Percentiles rank a stretch among this genome's conserved stretches.
Evolutionary conservation across 2,113 vertebrate genomes (phyloP).

Genomic region (Anoplopoma fimbria): DNA sequence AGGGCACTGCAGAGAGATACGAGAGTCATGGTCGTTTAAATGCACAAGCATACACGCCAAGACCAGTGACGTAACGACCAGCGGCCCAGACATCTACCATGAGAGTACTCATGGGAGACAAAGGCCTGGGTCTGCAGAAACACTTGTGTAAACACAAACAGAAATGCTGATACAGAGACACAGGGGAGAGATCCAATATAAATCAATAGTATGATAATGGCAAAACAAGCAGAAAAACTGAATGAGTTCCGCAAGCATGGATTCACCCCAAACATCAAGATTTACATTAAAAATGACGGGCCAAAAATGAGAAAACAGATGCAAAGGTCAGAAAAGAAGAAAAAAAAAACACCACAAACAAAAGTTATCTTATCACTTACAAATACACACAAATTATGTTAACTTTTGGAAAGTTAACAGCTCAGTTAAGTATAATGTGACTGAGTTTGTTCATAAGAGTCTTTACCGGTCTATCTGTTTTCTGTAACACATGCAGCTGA

Average conservation of each 20-base stretch:
- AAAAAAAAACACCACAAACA: background rate
- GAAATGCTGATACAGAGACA: slow-evolving; percentile 39
- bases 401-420: background rate
- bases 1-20: slow-evolving; percentile 52
- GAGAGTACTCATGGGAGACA: slow-evolving; percentile 49
- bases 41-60: slow-evolving; percentile 38
- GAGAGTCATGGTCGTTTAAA: slow-evolving; percentile 63
- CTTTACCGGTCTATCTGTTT: background rate
- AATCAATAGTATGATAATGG: slow-evolving; percentile 38
- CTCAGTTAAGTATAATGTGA: background rate
- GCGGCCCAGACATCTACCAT: slow-evolving; percentile 46
- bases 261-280: slow-evolving; percentile 24
- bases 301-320: background rate
- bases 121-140: slow-evolving; percentile 42
- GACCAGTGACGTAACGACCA: slow-evolving; percentile 51
- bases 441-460: background rate
- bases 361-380: background rate
- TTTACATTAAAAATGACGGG: slow-evolving; percentile 25
- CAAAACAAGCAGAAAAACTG: slow-evolving; percentile 9
- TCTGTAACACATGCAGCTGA: background rate
- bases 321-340: background rate
- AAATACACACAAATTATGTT: background rate
- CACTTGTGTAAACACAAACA: slow-evolving; percentile 43
- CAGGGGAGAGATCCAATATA: slow-evolving; percentile 1
- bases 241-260: slow-evolving; percentile 10